A percentile compares a stretch with the other conserved stretches of the same genome.
Evolutionary conservation across 2,797 vertebrate species (phyloP).

Genomic region (Schizopygopsis pylzovi): DNA sequence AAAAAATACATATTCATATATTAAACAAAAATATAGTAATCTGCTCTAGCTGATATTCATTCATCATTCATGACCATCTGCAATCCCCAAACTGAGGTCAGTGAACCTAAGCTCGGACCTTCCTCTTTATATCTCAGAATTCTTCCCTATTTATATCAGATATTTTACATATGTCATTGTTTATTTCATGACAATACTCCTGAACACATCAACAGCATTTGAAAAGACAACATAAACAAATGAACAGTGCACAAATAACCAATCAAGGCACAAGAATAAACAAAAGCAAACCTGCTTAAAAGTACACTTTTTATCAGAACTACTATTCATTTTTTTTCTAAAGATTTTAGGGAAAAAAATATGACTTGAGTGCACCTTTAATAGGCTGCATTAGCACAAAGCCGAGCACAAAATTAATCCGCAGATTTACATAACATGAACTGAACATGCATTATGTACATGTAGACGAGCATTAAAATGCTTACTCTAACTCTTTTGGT

Average conservation of each 20-base stretch:
- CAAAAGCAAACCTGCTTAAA: conserved; percentile 4
- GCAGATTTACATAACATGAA: not conserved
- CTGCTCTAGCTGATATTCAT: not conserved
- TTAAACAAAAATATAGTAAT: not conserved
- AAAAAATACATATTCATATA: not conserved
- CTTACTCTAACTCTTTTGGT: not conserved
- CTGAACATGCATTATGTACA: not conserved
- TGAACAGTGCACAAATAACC: conserved; percentile 21
- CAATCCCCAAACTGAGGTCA: not conserved
- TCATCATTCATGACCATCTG: not conserved
- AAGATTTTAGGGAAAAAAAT: not conserved
- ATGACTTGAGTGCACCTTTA: not conserved
- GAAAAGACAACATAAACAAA: conserved; percentile 35
- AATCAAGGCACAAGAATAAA: conserved; percentile 15
- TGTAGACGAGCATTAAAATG: not conserved
- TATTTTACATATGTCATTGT: not conserved
- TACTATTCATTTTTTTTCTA: not conserved
- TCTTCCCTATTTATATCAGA: not conserved
- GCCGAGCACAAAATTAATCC: conserved; percentile 35
- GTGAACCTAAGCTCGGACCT: not conserved
- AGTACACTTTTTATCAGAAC: not conserved
- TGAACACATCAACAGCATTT: conserved; percentile 41
- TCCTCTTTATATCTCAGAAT: not conserved
- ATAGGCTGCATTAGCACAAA: conserved; percentile 29
- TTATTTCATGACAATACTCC: not conserved